phyloP scores from a whole-genome alignment of 1,140 invertebrate species.

The Neodiprion pinetum region DNA sequence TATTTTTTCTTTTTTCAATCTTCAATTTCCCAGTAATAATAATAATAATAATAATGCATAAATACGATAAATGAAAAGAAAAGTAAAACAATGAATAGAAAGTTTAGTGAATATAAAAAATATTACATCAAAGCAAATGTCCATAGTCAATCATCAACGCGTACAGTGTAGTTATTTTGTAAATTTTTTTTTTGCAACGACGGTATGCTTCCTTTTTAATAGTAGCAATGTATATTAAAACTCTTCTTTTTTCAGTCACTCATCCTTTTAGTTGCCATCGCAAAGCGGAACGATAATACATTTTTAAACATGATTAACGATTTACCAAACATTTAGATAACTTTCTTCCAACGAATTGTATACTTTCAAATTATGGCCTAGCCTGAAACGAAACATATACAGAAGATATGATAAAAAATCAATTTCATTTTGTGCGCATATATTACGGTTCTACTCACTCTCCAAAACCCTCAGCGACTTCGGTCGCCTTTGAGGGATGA shows the following conservation, averaged over 20 bases:
- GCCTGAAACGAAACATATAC: slow-evolving; percentile 50
- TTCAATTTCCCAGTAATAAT: too few relatives aligned
- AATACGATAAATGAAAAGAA: too few relatives aligned
- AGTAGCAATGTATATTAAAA: background rate
- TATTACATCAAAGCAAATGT: too few relatives aligned
- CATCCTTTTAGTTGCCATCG: too few relatives aligned
- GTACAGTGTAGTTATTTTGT: too few relatives aligned
- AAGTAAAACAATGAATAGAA: too few relatives aligned
- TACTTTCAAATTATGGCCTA: slow-evolving; percentile 58
- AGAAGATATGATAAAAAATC: slow-evolving; percentile 12
- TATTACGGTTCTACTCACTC: slow-evolving; percentile 67
- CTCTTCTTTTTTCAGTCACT: background rate
- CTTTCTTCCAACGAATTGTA: slow-evolving; percentile 65
- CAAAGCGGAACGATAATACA: too few relatives aligned
- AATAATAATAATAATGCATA: too few relatives aligned
- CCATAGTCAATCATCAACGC: too few relatives aligned
- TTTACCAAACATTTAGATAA: slow-evolving; percentile 57
- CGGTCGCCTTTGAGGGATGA: slow-evolving; percentile 76
- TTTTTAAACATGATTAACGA: background rate
- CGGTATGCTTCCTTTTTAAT: background rate
- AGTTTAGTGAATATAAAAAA: too few relatives aligned
- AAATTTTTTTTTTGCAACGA: background rate
- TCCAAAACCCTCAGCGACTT: slow-evolving; percentile 71
- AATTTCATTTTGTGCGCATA: slow-evolving; percentile 42
- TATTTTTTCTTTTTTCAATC: too few relatives aligned